Evolutionary conservation across 2,797 vertebrate genomes (phyloP), one percentile per base, ranked within the genome.

Genomic region (Tragopan temminckii): DNA sequence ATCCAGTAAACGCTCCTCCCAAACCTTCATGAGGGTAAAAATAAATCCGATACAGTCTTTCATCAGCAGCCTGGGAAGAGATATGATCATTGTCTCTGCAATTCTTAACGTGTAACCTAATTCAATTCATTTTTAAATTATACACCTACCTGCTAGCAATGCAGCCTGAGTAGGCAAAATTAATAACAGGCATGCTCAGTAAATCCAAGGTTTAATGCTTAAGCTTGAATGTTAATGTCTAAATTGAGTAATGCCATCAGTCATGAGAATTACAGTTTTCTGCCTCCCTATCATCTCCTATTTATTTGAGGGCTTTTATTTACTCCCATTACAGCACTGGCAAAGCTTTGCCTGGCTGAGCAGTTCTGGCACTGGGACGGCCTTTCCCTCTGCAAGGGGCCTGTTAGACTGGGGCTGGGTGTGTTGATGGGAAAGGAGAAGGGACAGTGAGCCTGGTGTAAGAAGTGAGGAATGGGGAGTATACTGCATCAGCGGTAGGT

Each of bases 231-330:
- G n/a, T 58, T 93, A 94, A 85, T 80, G 75, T 91, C 87, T 93
- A 90, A 83, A 90, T 88, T 82, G 85, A 94, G 63, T 88, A 86
- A 77, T 91, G 69, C 42, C 59, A 58, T 88, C 93, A 86, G 89
- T 85, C 59, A 72, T 76, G 45, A 94, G 72, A 92, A 89, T 94
- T 90, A 80, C 76, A 80, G 33, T 86, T 91, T 85, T 86, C 85
- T 93, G 45, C 57, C 57, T 90, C 48, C 80, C 94, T 84, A 90
- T 94, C 86, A 92, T 75, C 89, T 91, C 38, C 89, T 92, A 89
- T 94, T 95, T 90, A 84, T 93, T 94, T 92, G 62, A 64, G 38
- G 33, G 31, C 1, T 40, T 95, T 93, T 94, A 92, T 91, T 96
- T 95, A 80, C 82, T 95, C 63, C 89, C 81, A 42, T 58, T 88